phyloP scores from a whole-genome alignment of 53 echinoderm and acorn worm species.

The Antedon mediterranea region DNA sequence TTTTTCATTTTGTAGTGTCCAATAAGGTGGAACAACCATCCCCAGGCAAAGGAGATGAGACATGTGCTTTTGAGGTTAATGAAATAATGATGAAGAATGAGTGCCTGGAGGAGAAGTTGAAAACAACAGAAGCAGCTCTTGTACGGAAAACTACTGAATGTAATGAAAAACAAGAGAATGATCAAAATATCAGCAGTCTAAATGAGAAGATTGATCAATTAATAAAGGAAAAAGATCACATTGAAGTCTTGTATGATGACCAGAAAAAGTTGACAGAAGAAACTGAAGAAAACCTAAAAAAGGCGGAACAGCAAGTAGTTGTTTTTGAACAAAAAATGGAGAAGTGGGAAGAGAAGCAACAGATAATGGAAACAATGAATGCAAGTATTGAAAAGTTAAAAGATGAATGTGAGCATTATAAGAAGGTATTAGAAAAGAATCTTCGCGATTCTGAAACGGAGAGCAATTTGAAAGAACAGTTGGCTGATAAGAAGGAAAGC shows the following conservation, averaged over 20 bases:
- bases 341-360: too few species aligned
- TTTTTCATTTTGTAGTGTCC: too few species aligned
- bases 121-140: neutral
- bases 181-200: neutral
- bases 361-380: neutral
- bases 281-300: neutral
- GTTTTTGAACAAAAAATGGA: too few species aligned
- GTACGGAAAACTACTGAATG: neutral
- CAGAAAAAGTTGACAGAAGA: neutral
- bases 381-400: neutral
- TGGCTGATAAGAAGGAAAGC: neutral
- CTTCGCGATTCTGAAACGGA: neutral
- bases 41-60: constrained; percentile 1
- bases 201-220: neutral
- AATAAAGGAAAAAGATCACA: neutral
- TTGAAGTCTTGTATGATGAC: neutral
- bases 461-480: neutral
- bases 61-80: constrained; percentile 1
- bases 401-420: constrained; percentile 6
- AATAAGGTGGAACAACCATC: neutral
- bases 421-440: neutral
- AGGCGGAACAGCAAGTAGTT: too few species aligned
- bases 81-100: neutral
- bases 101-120: constrained; percentile 5
- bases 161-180: too few species aligned